Percentiles rank a stretch among this genome's conserved stretches.
phyloP scores from a whole-genome alignment of 1,140 invertebrate species.

The Elysia chlorotica region DNA sequence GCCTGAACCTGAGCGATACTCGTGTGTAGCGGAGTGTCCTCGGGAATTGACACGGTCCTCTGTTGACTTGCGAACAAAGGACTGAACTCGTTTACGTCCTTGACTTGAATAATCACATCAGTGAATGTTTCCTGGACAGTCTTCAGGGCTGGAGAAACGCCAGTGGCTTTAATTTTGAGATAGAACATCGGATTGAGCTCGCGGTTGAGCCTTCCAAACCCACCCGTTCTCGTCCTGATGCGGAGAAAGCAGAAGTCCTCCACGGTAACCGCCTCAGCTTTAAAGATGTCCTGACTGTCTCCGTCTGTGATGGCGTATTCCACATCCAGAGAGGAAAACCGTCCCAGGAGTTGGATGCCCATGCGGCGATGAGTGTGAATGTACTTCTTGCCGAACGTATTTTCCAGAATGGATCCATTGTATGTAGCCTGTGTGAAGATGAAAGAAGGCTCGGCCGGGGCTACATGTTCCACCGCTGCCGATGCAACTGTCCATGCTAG shows the following conservation, averaged over 20 bases:
- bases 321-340: constrained; percentile 66
- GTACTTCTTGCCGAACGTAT: constrained; percentile 85
- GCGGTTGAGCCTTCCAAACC: constrained; percentile 84
- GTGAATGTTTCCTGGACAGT: constrained; percentile 74
- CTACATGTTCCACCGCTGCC: not conserved
- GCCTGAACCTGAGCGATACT: constrained; percentile 70
- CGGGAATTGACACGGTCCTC: constrained; percentile 85
- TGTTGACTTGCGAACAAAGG: constrained; percentile 87
- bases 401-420: constrained; percentile 91
- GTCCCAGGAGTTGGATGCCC: constrained; percentile 68
- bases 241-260: constrained; percentile 93
- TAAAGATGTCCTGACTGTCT: constrained; percentile 89
- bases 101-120: constrained; percentile 77
- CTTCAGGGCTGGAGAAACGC: constrained; percentile 59
- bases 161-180: constrained; percentile 79
- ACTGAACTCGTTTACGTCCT: constrained; percentile 90
- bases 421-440: constrained; percentile 76
- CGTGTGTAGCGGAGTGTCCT: constrained; percentile 83
- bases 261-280: constrained; percentile 82
- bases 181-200: constrained; percentile 85
- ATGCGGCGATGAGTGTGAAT: constrained; percentile 70
- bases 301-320: constrained; percentile 75
- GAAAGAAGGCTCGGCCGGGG: constrained; percentile 17
- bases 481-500: not conserved
- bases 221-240: constrained; percentile 83